A percentile compares a stretch with the other conserved stretches of the same genome.
Evolutionary conservation across 2,797 vertebrate species (phyloP).

Genomic region (Erpetoichthys calabaricus): DNA sequence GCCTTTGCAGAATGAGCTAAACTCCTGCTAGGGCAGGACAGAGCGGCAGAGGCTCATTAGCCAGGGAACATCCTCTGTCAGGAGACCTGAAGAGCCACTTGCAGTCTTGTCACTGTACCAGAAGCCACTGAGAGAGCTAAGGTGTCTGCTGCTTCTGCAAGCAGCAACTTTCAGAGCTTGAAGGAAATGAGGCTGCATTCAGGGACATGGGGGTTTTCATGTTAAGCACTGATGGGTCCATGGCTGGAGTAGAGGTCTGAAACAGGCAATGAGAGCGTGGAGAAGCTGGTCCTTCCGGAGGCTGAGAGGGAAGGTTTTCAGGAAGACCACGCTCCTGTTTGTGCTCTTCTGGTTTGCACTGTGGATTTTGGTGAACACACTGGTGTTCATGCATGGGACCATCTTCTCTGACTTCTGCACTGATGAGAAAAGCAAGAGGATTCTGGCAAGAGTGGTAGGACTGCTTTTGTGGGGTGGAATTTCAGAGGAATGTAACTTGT

Average conservation of each 20-base stretch:
- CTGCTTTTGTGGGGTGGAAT: neutral
- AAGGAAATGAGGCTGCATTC: neutral
- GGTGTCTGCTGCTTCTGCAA: neutral
- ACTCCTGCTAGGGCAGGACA: neutral
- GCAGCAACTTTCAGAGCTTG: neutral
- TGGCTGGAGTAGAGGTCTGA: too few species aligned
- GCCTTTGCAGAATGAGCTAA: constrained; percentile 6
- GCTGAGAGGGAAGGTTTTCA: constrained; percentile 44
- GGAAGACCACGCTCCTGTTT: constrained; percentile 49
- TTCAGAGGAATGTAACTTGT: too few species aligned
- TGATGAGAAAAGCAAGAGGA: constrained; percentile 66
- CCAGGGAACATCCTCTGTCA: constrained; percentile 11
- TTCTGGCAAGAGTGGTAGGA: constrained; percentile 78
- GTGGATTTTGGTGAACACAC: constrained; percentile 61
- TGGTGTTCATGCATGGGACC: constrained; percentile 62
- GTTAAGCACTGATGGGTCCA: neutral
- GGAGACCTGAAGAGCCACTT: neutral
- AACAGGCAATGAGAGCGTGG: constrained; percentile 10
- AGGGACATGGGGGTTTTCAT: neutral
- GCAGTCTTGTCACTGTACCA: too few species aligned
- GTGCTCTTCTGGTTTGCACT: constrained; percentile 63
- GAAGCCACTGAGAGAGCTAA: too few species aligned
- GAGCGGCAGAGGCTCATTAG: constrained; percentile 5
- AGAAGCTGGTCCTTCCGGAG: constrained; percentile 37
- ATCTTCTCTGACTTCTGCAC: constrained; percentile 79